A percentile compares a stretch with the other conserved stretches of the same genome.
phyloP scores from a whole-genome alignment of 2,888 invertebrate species.

The Atrina japonica region DNA sequence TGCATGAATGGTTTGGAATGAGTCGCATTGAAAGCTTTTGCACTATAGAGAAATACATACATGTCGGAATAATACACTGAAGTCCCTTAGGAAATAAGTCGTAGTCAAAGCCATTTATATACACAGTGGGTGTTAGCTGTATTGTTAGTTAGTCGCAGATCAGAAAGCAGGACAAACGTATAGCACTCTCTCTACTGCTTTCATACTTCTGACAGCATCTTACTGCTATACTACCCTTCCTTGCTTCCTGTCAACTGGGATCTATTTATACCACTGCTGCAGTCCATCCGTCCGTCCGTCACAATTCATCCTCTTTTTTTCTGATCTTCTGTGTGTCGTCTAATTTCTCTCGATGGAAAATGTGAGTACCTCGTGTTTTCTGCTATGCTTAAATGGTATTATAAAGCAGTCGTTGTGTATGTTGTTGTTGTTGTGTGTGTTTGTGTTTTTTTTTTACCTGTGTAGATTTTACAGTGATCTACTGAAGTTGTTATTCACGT shows the following conservation, averaged over 20 bases:
- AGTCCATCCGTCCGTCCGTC: conserved; percentile 5
- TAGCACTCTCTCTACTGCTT: conserved; percentile 5
- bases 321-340: conserved; percentile 10
- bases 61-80: conserved; percentile 11
- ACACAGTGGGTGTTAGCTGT: conserved; percentile 12
- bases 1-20: conserved; percentile 36
- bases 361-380: conserved; percentile 18
- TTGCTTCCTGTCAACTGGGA: background rate
- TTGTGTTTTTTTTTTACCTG: too few species aligned
- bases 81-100: conserved; percentile 4
- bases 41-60: conserved; percentile 1
- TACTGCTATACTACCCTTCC: background rate
- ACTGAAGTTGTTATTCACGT: too few species aligned
- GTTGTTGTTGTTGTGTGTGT: too few species aligned
- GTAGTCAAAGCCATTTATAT: conserved; percentile 17
- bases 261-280: background rate
- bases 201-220: background rate
- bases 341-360: conserved; percentile 20
- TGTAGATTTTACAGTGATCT: too few species aligned
- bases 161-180: background rate
- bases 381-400: too few species aligned
- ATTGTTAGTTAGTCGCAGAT: conserved; percentile 12
- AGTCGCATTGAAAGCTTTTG: conserved; percentile 13
- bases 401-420: too few species aligned
- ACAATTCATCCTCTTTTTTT: conserved; percentile 1